Conservation (phyloP, 2,888 invertebrate genomes). For the Altica lythri region DNA sequence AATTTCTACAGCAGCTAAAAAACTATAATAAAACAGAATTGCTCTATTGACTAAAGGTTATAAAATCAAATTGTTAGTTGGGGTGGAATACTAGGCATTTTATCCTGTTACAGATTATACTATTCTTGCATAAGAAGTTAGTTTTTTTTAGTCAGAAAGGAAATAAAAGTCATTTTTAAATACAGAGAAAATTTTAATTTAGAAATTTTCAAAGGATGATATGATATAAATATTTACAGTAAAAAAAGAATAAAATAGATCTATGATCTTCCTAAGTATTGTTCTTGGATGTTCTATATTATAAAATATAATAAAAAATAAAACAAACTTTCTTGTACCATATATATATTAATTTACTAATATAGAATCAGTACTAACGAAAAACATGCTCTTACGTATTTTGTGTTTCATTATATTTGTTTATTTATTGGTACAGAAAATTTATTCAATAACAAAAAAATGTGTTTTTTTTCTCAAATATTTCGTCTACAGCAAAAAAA, state of each 20-base stretch:
- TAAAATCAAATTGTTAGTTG: too few species aligned
- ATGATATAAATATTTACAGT: conserved; percentile 68
- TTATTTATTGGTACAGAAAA: conserved; percentile 42
- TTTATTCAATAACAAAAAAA: conserved; percentile 41
- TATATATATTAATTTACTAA: conserved; percentile 31
- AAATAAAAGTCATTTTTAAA: conserved; percentile 51
- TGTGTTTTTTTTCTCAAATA: conserved; percentile 31
- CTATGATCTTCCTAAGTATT: conserved; percentile 57
- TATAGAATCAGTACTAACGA: conserved; percentile 34
- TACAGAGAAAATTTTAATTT: conserved; percentile 69
- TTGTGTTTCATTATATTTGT: conserved; percentile 25
- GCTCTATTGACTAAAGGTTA: too few species aligned
- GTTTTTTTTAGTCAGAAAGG: not conserved
- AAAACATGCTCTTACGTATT: conserved; percentile 39
- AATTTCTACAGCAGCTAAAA: too few species aligned
- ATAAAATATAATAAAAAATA: conserved; percentile 57
- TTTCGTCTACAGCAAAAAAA: conserved; percentile 51
- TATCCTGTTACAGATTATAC: too few species aligned
- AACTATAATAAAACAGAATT: too few species aligned
- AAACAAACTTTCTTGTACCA: conserved; percentile 48
- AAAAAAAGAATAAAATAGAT: conserved; percentile 54
- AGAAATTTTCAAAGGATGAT: conserved; percentile 80
- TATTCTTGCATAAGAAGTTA: too few species aligned
- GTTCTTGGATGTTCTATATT: conserved; percentile 52
- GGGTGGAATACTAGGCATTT: too few species aligned